A percentile compares a stretch with the other conserved stretches of the same genome.
Conservation (phyloP, 37 sponge, comb jelly and placozoan genomes). For the Axinella damicornis region DNA sequence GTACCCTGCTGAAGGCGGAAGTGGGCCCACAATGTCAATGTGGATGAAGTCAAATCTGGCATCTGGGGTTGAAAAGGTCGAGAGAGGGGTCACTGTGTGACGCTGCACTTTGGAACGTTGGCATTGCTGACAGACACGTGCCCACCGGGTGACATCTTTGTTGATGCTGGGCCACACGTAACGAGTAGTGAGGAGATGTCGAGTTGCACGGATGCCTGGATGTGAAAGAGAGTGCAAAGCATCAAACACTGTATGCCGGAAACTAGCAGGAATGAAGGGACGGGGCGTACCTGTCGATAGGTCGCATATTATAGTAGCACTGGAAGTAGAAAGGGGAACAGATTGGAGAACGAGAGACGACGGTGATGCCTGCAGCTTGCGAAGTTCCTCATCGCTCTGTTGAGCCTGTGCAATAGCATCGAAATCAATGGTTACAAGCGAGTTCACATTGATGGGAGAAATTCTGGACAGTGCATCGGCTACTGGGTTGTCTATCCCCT, state of each 20-base stretch:
- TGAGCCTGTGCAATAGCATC: background rate
- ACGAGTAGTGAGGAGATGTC: no score
- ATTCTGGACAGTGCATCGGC: slow-evolving; percentile 3
- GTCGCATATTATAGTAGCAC: slow-evolving; percentile 45
- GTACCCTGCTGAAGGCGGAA: slow-evolving; percentile 54
- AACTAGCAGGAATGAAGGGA: slow-evolving; percentile 40
- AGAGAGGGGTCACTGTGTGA: slow-evolving; percentile 53
- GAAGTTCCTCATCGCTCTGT: background rate
- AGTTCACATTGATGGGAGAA: no score
- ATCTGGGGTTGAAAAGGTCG: slow-evolving; percentile 47
- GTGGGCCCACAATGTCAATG: slow-evolving; percentile 66
- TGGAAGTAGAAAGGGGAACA: slow-evolving; percentile 13
- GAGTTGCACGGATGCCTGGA: background rate
- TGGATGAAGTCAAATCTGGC: slow-evolving; percentile 59
- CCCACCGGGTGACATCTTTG: slow-evolving; percentile 46
- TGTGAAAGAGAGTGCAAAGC: slow-evolving; percentile 53
- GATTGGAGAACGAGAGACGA: slow-evolving; percentile 30
- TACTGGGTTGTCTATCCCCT: background rate
- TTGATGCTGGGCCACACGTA: slow-evolving; percentile 55
- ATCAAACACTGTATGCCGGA: slow-evolving; percentile 39
- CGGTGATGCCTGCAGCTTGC: background rate
- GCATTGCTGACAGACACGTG: slow-evolving; percentile 47
- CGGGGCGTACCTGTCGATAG: slow-evolving; percentile 34
- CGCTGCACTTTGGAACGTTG: slow-evolving; percentile 59
- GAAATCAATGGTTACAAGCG: background rate